Evolutionary conservation across 2,113 vertebrate species (phyloP).

Genomic region (Burhinus bistriatus): DNA sequence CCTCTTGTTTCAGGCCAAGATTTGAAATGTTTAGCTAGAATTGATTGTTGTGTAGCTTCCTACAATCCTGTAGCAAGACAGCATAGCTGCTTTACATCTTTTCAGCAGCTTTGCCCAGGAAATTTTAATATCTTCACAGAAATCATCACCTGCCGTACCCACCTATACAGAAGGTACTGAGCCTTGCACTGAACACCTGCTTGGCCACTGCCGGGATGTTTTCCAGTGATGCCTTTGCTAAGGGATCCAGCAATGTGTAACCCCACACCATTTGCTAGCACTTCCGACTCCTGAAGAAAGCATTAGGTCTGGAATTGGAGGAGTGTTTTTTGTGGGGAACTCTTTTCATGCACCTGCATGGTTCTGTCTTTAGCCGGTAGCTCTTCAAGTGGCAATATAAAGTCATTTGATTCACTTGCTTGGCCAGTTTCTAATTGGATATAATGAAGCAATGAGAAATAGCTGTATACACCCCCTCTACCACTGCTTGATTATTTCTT

Average conservation of each 20-base stretch:
- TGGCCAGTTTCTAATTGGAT: neutral
- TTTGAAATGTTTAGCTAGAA: neutral
- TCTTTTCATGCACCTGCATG: neutral
- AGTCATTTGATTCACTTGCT: neutral
- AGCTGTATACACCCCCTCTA: neutral
- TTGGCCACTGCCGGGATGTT: neutral
- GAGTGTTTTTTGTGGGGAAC: neutral
- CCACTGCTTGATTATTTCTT: neutral
- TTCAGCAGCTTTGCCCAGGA: neutral
- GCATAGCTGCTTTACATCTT: neutral
- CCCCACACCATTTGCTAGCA: neutral
- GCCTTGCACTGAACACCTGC: neutral
- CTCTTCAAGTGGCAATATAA: neutral
- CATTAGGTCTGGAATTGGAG: neutral
- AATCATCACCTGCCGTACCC: neutral
- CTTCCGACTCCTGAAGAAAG: accelerated
- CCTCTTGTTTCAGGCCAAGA: neutral
- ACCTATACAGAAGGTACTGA: neutral
- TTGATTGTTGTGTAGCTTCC: neutral
- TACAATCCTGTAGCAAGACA: neutral
- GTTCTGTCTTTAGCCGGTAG: neutral
- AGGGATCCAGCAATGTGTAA: neutral
- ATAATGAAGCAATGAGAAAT: neutral
- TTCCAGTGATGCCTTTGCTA: neutral
- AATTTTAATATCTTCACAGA: neutral